Percentiles rank a stretch among this genome's conserved stretches.
These are phyloP conservation scores for Epicauta chinensis DNA, from an alignment of 1,140 invertebrate genomes.

Conservation along the genomic window DNA sequence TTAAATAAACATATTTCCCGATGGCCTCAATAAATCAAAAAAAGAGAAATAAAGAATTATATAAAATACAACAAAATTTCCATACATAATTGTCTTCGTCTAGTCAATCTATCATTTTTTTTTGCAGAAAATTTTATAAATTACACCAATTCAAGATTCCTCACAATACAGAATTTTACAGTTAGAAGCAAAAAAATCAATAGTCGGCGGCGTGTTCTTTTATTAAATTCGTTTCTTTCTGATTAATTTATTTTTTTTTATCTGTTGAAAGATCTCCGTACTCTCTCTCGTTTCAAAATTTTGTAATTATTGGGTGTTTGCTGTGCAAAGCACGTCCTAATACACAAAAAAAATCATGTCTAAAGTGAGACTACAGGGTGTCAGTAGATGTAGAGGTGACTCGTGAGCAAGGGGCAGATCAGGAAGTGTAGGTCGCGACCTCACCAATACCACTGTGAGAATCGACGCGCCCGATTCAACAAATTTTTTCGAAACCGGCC, in stretches of 20 bases:
- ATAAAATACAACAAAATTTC: conserved; percentile 1
- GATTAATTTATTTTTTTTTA: conserved; percentile 1
- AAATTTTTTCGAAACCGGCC: conserved; percentile 5
- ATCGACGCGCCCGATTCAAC: conserved; percentile 6
- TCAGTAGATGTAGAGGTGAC: conserved; percentile 2
- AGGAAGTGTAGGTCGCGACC: conserved; percentile 18
- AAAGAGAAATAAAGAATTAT: neutral
- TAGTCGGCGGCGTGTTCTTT: too few species aligned
- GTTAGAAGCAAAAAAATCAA: too few species aligned
- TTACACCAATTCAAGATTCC: conserved; percentile 10
- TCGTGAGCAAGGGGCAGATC: conserved; percentile 17
- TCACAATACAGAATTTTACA: neutral
- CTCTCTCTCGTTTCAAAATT: neutral
- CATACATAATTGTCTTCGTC: conserved; percentile 12
- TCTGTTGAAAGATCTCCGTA: neutral
- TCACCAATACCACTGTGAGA: conserved; percentile 13
- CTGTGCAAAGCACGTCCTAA: neutral
- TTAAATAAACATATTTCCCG: conserved; percentile 15
- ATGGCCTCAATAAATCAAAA: conserved; percentile 15
- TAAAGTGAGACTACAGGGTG: conserved; percentile 5
- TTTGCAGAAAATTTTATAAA: conserved; percentile 6
- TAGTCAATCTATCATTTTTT: neutral
- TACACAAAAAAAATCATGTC: conserved; percentile 3
- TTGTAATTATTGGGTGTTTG: conserved; percentile 10
- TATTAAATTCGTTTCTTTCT: too few species aligned